Conservation (phyloP, 2,888 invertebrate genomes). For the Ochropleura leucogaster region DNA sequence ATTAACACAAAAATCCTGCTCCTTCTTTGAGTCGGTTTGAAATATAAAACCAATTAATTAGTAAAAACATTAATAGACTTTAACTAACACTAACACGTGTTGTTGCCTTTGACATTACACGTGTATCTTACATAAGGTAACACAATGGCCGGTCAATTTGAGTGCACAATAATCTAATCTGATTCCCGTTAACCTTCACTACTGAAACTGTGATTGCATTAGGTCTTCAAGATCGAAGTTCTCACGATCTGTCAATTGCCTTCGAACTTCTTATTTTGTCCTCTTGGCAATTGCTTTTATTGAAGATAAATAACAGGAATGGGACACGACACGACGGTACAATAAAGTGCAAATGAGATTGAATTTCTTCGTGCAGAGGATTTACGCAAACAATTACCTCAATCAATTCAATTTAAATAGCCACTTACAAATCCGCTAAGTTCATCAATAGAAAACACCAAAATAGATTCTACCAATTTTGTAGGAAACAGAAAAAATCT, state of each 20-base stretch:
- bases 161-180: slow-evolving; percentile 26
- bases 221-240: not conserved
- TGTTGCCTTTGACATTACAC: too few relatives aligned
- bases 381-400: slow-evolving; percentile 25
- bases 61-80: too few relatives aligned
- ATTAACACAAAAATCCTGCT: too few relatives aligned
- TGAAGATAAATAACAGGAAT: slow-evolving; percentile 14
- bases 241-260: slow-evolving; percentile 27
- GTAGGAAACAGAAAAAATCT: slow-evolving; percentile 18
- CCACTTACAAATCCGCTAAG: slow-evolving; percentile 33
- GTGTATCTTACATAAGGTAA: not conserved
- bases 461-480: slow-evolving; percentile 28
- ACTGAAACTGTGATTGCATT: slow-evolving; percentile 6
- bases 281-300: slow-evolving; percentile 19
- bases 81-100: too few relatives aligned
- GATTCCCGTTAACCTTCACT: slow-evolving; percentile 11
- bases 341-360: slow-evolving; percentile 44
- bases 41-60: too few relatives aligned
- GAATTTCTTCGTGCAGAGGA: slow-evolving; percentile 6
- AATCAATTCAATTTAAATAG: slow-evolving; percentile 29
- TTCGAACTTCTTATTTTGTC: slow-evolving; percentile 4
- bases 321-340: slow-evolving; percentile 1
- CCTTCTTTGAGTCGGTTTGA: too few relatives aligned
- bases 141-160: slow-evolving; percentile 4
- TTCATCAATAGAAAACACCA: slow-evolving; percentile 28